phyloP scores from a whole-genome alignment of 2,888 invertebrate genomes.

The Apoda limacodes region DNA sequence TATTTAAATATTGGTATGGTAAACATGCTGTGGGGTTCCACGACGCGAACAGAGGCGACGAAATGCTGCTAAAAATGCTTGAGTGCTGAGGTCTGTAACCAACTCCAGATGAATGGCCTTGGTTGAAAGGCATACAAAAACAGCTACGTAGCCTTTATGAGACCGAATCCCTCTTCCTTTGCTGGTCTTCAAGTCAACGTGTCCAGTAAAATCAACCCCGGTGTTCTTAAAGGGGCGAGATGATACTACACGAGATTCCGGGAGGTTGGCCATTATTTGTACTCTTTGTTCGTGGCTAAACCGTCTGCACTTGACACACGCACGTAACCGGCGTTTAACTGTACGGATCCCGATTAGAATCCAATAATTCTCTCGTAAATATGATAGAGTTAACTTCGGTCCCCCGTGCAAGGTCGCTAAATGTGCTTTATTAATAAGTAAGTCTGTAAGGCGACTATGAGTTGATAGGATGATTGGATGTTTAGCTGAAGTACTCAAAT shows the following conservation, averaged over 20 bases:
- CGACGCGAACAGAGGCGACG: too few relatives aligned
- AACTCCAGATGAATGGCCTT: too few relatives aligned
- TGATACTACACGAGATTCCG: slow-evolving; percentile 9
- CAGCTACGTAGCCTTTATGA: too few relatives aligned
- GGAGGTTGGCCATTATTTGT: slow-evolving; percentile 13
- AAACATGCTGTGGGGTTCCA: too few relatives aligned
- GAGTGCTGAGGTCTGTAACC: too few relatives aligned
- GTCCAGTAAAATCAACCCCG: slow-evolving; percentile 13
- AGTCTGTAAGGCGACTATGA: slow-evolving; percentile 6
- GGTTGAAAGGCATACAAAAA: too few relatives aligned
- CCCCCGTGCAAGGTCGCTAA: slow-evolving; percentile 6
- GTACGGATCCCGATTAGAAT: slow-evolving; percentile 10
- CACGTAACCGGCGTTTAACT: slow-evolving; percentile 8
- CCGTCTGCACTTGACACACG: slow-evolving; percentile 11
- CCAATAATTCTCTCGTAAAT: slow-evolving; percentile 11
- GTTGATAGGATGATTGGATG: slow-evolving; percentile 5
- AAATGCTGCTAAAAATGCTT: too few relatives aligned
- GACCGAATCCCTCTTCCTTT: slow-evolving; percentile 10
- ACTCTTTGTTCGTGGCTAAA: slow-evolving; percentile 6
- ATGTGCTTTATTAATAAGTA: slow-evolving; percentile 14
- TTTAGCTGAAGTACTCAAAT: slow-evolving; percentile 2
- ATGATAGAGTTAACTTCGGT: slow-evolving; percentile 8
- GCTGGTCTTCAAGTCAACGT: slow-evolving; percentile 7
- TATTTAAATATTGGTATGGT: too few relatives aligned
- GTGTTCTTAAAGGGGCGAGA: slow-evolving; percentile 9